A percentile compares a stretch with the other conserved stretches of the same genome.
Conservation (phyloP, 2,888 invertebrate species). For the Graphium colonna region DNA sequence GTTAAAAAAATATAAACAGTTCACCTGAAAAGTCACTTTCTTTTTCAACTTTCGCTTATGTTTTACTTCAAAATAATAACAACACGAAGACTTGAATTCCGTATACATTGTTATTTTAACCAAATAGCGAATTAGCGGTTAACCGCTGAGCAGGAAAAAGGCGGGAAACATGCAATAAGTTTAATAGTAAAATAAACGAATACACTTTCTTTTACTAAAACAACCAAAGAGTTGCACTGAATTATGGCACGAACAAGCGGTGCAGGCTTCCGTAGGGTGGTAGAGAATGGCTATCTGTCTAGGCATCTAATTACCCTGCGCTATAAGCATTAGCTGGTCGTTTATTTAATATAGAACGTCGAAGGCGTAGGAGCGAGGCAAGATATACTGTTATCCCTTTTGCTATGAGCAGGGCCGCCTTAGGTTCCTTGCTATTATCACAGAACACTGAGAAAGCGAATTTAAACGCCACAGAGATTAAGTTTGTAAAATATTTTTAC, state of each 20-base stretch:
- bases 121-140: slow-evolving; percentile 12
- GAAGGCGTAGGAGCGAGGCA: neutral
- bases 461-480: too few relatives aligned
- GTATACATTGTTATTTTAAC: slow-evolving; percentile 51
- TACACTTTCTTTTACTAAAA: slow-evolving; percentile 39
- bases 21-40: slow-evolving; percentile 67
- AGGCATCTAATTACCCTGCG: slow-evolving; percentile 61
- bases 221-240: slow-evolving; percentile 49
- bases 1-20: slow-evolving; percentile 9
- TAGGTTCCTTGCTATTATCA: too few relatives aligned
- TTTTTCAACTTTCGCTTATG: slow-evolving; percentile 57
- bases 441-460: too few relatives aligned
- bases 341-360: neutral
- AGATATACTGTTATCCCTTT: slow-evolving; percentile 37
- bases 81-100: slow-evolving; percentile 54
- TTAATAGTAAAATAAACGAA: slow-evolving; percentile 37
- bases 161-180: slow-evolving; percentile 37
- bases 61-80: slow-evolving; percentile 62
- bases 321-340: slow-evolving; percentile 20
- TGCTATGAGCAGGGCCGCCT: too few relatives aligned
- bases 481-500: too few relatives aligned
- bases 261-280: slow-evolving; percentile 44
- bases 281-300: slow-evolving; percentile 55
- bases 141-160: slow-evolving; percentile 29
- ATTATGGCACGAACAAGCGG: slow-evolving; percentile 46